These are phyloP conservation scores for Tragelaphus scriptus DNA, from an alignment of 2,113 vertebrate species.

Conservation along the genomic window DNA sequence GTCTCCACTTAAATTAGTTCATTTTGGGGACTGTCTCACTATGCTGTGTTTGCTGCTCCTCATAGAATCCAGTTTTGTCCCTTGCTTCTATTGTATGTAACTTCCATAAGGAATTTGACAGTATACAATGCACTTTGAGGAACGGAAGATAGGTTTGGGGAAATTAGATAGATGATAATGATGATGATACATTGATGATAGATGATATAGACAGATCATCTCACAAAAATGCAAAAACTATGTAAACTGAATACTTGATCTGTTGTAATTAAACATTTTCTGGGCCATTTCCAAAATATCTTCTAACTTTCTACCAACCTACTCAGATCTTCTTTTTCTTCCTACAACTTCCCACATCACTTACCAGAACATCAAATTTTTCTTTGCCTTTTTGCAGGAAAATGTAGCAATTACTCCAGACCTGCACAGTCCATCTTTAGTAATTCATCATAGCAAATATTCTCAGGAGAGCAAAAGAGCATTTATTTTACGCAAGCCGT, in stretches of 20 bases:
- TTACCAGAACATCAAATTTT: background rate
- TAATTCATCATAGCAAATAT: background rate
- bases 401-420: background rate
- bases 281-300: background rate
- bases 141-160: background rate
- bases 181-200: background rate
- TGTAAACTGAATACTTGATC: background rate
- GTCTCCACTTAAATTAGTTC: background rate
- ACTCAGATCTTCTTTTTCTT: background rate
- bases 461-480: background rate
- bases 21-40: background rate
- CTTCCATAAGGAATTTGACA: background rate
- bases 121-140: background rate
- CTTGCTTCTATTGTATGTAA: background rate
- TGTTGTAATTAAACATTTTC: slow-evolving; percentile 4
- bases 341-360: background rate
- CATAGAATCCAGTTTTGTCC: background rate
- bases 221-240: background rate
- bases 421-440: background rate
- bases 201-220: background rate
- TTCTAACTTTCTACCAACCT: background rate
- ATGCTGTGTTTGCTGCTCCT: background rate
- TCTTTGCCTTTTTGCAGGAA: background rate
- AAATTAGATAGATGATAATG: background rate
- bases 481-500: background rate